Percentiles rank a stretch among this genome's conserved stretches.
These are phyloP conservation scores for Acanthosoma haemorrhoidale DNA, from an alignment of 2,888 invertebrate species.

Conservation along the genomic window DNA sequence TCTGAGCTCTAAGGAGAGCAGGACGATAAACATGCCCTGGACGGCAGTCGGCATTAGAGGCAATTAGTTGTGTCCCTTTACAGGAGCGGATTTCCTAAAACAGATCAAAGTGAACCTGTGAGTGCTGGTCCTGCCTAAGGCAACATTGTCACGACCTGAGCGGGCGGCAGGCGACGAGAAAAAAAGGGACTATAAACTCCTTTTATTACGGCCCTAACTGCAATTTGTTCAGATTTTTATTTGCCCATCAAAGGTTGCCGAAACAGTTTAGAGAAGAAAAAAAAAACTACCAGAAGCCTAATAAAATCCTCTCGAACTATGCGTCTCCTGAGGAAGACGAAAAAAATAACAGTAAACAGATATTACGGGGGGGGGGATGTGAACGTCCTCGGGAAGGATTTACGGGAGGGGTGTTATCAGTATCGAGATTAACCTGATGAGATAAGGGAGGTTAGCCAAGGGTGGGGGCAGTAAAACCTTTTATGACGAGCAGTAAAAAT, in stretches of 20 bases:
- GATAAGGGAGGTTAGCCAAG: neutral
- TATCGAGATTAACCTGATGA: neutral
- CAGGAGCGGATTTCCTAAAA: neutral
- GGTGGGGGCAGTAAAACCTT: neutral
- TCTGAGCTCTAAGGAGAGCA: too few species aligned
- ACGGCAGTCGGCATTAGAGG: too few species aligned
- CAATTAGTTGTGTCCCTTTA: too few species aligned
- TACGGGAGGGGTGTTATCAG: neutral
- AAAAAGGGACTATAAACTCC: neutral
- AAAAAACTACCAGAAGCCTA: neutral
- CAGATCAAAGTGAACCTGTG: neutral
- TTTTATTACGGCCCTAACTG: neutral
- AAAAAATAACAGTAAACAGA: neutral
- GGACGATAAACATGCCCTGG: too few species aligned
- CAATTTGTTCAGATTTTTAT: slow-evolving; percentile 1
- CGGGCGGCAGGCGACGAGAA: neutral
- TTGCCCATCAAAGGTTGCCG: neutral
- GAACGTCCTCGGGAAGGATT: neutral
- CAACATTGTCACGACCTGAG: neutral
- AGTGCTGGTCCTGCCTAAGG: neutral
- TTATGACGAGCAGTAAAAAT: slow-evolving; percentile 21
- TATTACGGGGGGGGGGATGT: neutral
- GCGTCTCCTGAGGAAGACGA: neutral
- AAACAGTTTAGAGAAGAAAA: neutral
- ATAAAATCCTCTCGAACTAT: neutral